A percentile compares a stretch with the other conserved stretches of the same genome.
Conservation (phyloP, 2,888 invertebrate genomes). For the Trichopoda pennipes region DNA sequence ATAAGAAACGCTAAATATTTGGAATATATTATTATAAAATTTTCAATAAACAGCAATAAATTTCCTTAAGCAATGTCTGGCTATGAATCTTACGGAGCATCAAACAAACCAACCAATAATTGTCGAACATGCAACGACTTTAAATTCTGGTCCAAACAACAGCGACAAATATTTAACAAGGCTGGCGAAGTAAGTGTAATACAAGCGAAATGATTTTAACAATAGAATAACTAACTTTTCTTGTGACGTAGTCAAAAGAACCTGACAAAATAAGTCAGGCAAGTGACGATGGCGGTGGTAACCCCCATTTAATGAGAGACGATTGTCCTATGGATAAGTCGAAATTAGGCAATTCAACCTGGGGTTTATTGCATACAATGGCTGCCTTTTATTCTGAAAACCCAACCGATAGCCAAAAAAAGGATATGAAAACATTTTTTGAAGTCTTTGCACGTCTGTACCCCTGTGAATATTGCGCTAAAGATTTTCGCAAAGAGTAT, state of each 20-base stretch:
- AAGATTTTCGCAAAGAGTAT: slow-evolving; percentile 93
- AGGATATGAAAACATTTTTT: slow-evolving; percentile 91
- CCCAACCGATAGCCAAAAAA: slow-evolving; percentile 87
- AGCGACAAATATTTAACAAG: slow-evolving; percentile 81
- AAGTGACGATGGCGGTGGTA: slow-evolving; percentile 6
- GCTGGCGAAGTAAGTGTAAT: slow-evolving; percentile 70
- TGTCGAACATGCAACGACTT: slow-evolving; percentile 88
- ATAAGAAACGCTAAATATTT: slow-evolving; percentile 27
- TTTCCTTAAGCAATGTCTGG: slow-evolving; percentile 64
- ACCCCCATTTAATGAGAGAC: slow-evolving; percentile 70
- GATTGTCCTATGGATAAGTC: slow-evolving; percentile 91
- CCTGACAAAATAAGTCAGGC: slow-evolving; percentile 45
- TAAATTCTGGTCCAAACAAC: slow-evolving; percentile 86
- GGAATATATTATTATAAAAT: slow-evolving; percentile 50
- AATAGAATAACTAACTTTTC: not conserved
- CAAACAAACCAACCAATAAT: slow-evolving; percentile 80
- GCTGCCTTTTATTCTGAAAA: slow-evolving; percentile 95
- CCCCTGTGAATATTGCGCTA: slow-evolving; percentile 95
- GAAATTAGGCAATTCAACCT: slow-evolving; percentile 89
- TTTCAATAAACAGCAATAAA: slow-evolving; percentile 48
- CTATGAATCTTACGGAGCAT: slow-evolving; percentile 68
- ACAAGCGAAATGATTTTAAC: not conserved
- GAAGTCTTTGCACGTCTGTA: slow-evolving; percentile 92
- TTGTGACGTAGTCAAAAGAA: slow-evolving; percentile 70
- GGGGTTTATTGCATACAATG: slow-evolving; percentile 98